Base-by-base conservation (phyloP, 1,140 invertebrate species). In the Achatina immaculata region DNA sequence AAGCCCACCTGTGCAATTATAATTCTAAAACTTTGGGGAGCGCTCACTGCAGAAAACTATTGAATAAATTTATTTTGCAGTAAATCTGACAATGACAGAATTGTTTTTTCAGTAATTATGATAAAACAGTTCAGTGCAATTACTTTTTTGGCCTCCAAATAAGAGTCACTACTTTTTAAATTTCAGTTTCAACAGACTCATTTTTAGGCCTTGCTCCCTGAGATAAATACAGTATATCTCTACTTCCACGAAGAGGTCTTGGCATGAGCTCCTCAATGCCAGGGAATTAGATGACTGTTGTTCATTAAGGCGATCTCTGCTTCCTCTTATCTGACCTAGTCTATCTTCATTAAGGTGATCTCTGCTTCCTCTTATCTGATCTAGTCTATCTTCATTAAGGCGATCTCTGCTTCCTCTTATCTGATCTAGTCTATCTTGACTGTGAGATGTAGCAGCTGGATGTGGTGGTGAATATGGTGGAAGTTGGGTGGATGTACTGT, bases 131-230 rank as follows among this genome's bases (percentile, higher is more conserved):
- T 55, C 48, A 55, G 7, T 45, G 43, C 43, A 45, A 45, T n/a
- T 9, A 45, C 43, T 9, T 19, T 45, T 45, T 9, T 45, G 7
- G 43, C 19, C 19, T 45, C 43, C 7, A 9, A 45, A 55, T 55
- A 55, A 24, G 3, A 55, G 21, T 19, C 2, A 0, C n/a, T 11
- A 62, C 16, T 62, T 62, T 62, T 28, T 62, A 62, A 62, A 62
- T 62, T 62, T 62, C 58, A 62, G 58, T 62, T 62, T 62, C 58
- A 62, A 62, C 58, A 31, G 58, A 62, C 58, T 31, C 58, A 62
- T 62, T 62, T 28, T 62, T 62, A 31, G 58, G n/a, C 28, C n/a
- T 62, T 62, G 58, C 58, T 19, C 58, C 58, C 31, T 62, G 58
- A 62, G 58, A n/a, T 62, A 62, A 62, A 16, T 62, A 62, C 6